phyloP scores from a whole-genome alignment of 2,888 invertebrate genomes.

The Athalia cordata region DNA sequence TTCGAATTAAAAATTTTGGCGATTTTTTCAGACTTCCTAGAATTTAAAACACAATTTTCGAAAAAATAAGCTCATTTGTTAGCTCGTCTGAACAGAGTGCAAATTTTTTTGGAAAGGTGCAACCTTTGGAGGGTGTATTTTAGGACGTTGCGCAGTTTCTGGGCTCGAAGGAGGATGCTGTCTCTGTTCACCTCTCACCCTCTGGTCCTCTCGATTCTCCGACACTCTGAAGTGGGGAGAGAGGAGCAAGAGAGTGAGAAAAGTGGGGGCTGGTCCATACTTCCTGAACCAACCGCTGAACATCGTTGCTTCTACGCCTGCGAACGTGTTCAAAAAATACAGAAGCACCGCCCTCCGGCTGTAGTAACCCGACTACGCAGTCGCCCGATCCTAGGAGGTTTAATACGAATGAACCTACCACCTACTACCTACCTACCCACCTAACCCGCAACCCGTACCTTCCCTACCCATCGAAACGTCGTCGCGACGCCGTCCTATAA shows the following conservation, averaged over 20 bases:
- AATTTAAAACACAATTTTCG: not conserved
- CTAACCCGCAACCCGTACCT: not conserved
- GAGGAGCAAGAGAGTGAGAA: slow-evolving; percentile 18
- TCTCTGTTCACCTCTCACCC: not conserved
- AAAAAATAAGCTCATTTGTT: not conserved
- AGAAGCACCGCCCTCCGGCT: slow-evolving; percentile 68
- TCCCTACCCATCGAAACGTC: slow-evolving; percentile 12
- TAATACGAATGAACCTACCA: slow-evolving; percentile 46
- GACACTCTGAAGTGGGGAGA: not conserved
- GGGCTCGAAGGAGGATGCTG: not conserved
- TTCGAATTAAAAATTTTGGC: no score
- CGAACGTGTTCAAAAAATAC: slow-evolving; percentile 62
- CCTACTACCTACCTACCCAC: slow-evolving; percentile 23
- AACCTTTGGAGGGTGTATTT: no score
- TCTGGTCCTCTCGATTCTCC: not conserved
- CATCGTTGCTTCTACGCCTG: slow-evolving; percentile 59
- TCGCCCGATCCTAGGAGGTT: slow-evolving; percentile 54
- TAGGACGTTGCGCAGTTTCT: no score
- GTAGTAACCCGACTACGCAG: slow-evolving; percentile 50
- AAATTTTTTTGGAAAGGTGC: not conserved
- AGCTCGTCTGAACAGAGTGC: no score
- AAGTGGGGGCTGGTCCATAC: slow-evolving; percentile 42
- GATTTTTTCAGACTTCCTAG: no score
- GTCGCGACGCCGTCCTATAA: slow-evolving; percentile 41
- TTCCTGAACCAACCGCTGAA: slow-evolving; percentile 53